A percentile compares a stretch with the other conserved stretches of the same genome.
Evolutionary conservation across 2,797 vertebrate species (phyloP).

Genomic region (Protosalanx chinensis): DNA sequence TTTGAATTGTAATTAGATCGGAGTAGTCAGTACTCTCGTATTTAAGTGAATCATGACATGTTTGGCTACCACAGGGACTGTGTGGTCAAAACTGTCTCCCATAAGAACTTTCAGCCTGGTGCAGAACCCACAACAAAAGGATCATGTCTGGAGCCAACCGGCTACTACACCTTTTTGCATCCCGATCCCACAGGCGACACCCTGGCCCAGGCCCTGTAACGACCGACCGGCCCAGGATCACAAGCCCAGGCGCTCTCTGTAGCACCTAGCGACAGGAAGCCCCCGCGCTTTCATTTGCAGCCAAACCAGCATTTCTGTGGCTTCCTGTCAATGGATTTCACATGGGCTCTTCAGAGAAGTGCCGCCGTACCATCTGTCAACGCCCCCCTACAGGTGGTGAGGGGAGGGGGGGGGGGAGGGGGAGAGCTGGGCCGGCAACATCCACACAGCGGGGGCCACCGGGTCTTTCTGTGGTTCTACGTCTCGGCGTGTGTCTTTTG

Average conservation of each 20-base stretch:
- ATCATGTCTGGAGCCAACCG: not conserved
- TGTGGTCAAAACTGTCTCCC: not conserved
- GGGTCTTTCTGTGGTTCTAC: not conserved
- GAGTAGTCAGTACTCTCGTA: not conserved
- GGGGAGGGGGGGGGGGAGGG: conserved; percentile 24
- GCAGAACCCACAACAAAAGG: not conserved
- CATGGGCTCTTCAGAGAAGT: conserved; percentile 36
- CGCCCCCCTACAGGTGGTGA: conserved; percentile 55
- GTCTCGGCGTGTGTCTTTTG: not conserved
- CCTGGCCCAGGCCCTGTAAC: conserved; percentile 39
- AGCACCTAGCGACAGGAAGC: conserved; percentile 32
- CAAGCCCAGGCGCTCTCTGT: conserved; percentile 33
- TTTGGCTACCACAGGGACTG: not conserved
- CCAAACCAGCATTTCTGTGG: conserved; percentile 34
- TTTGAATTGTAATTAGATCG: not conserved
- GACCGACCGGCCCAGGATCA: conserved; percentile 41
- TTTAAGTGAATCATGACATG: not conserved
- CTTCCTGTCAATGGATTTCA: conserved; percentile 45
- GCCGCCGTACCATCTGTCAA: conserved; percentile 58
- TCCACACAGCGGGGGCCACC: conserved; percentile 7
- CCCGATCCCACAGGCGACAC: conserved; percentile 26
- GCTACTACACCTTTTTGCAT: conserved; percentile 7
- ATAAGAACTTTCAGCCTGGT: not conserved
- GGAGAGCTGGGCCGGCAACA: conserved; percentile 43
- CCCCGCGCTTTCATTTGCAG: conserved; percentile 47